A percentile compares a stretch with the other conserved stretches of the same genome.
Conservation (phyloP, 92 coral and sea anemone genomes). For the Zoanthus solanderi region DNA sequence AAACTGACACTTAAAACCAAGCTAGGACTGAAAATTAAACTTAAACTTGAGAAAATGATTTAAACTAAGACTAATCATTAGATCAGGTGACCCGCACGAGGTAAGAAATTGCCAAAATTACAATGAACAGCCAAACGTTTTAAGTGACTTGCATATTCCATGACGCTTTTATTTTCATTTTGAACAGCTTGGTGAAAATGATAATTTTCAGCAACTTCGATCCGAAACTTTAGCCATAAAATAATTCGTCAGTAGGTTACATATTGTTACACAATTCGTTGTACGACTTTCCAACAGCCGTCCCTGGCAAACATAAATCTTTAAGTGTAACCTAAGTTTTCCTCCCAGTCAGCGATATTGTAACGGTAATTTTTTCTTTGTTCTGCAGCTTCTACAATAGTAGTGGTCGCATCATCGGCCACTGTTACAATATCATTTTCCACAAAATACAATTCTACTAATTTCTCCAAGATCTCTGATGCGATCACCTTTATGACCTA, state of each 20-base stretch:
- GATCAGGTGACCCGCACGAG: neutral
- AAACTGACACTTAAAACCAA: too few species aligned
- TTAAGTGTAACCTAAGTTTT: constrained; percentile 31
- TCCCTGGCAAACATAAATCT: constrained; percentile 47
- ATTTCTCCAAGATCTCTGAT: too few species aligned
- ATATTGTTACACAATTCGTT: constrained; percentile 6
- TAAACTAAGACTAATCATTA: too few species aligned
- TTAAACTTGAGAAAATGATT: too few species aligned
- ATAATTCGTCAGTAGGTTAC: constrained; percentile 2
- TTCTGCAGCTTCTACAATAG: too few species aligned
- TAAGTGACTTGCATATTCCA: constrained; percentile 48
- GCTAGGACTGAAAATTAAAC: too few species aligned
- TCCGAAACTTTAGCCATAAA: constrained; percentile 55
- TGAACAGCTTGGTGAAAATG: constrained; percentile 53
- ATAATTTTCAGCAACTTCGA: constrained; percentile 57
- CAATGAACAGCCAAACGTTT: constrained; percentile 48
- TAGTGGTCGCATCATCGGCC: too few species aligned
- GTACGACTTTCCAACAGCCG: constrained; percentile 39
- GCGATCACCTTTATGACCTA: too few species aligned
- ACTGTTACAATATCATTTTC: too few species aligned
- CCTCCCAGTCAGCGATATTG: constrained; percentile 39
- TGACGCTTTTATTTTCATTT: constrained; percentile 55
- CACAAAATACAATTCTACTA: too few species aligned
- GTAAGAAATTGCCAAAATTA: constrained; percentile 41
- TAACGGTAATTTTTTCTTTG: too few species aligned